These are phyloP conservation scores for Drosophila tristis DNA, from an alignment of 1,140 invertebrate species.

Conservation along the genomic window DNA sequence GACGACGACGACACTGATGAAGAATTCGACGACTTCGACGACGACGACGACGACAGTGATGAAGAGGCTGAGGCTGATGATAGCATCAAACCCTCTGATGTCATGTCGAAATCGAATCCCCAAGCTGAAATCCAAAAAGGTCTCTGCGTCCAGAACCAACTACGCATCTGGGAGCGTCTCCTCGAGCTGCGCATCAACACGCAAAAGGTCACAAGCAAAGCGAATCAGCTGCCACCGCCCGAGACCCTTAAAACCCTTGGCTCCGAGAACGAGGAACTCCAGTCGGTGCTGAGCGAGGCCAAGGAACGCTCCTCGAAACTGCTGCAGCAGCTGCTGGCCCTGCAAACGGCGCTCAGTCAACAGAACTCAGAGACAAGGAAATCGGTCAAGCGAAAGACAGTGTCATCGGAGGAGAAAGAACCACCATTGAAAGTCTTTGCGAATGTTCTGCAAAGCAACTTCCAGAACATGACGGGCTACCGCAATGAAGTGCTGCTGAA, in stretches of 20 bases:
- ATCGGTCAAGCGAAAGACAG: constrained; percentile 81
- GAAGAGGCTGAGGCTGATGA: constrained; percentile 55
- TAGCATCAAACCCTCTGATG: constrained; percentile 70
- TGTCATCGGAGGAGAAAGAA: constrained; percentile 76
- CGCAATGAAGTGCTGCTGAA: constrained; percentile 93
- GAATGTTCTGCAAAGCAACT: constrained; percentile 86
- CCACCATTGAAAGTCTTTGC: constrained; percentile 86
- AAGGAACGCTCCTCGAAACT: constrained; percentile 86
- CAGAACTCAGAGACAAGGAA: constrained; percentile 66
- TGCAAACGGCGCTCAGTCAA: constrained; percentile 84
- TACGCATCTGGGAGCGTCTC: constrained; percentile 92
- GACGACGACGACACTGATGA: constrained; percentile 47
- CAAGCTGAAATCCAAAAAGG: constrained; percentile 89
- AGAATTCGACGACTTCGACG: constrained; percentile 53
- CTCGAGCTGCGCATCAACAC: constrained; percentile 93
- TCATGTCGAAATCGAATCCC: constrained; percentile 81
- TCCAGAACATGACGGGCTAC: constrained; percentile 89
- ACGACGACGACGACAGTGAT: constrained; percentile 29
- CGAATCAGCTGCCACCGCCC: constrained; percentile 91
- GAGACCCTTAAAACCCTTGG: constrained; percentile 86
- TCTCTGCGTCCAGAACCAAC: constrained; percentile 90
- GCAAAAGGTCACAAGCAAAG: constrained; percentile 90
- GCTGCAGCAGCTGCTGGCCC: constrained; percentile 87
- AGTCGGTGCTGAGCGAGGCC: constrained; percentile 84
- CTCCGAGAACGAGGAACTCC: constrained; percentile 85